These are phyloP conservation scores for Pangasianodon hypophthalmus DNA, from an alignment of 2,113 vertebrate species.

Conservation along the genomic window DNA sequence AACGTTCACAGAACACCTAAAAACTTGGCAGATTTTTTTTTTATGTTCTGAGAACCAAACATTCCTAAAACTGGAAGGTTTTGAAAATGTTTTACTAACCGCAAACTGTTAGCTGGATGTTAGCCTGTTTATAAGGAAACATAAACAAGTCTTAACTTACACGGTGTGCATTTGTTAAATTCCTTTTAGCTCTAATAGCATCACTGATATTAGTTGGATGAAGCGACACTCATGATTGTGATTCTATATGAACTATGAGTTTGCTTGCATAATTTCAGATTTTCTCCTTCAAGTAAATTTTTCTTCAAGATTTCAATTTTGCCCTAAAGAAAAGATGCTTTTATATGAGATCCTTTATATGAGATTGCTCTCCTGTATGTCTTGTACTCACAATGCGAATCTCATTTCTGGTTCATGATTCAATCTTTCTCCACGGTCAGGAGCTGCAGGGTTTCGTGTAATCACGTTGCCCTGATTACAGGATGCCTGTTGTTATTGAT, in stretches of 20 bases:
- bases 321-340: background rate
- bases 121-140: background rate
- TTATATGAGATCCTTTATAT: background rate
- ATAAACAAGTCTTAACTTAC: background rate
- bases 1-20: background rate
- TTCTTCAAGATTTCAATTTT: background rate
- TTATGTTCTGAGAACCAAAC: background rate
- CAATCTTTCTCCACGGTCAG: constrained; percentile 18
- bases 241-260: background rate
- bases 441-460: constrained; percentile 36
- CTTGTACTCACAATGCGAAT: background rate
- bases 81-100: background rate
- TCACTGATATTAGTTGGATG: background rate
- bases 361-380: background rate
- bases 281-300: background rate
- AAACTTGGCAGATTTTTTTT: background rate
- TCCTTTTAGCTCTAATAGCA: background rate
- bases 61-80: background rate
- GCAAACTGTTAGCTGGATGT: background rate
- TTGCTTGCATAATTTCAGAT: background rate
- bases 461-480: constrained; percentile 43
- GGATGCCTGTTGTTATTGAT: constrained; percentile 52
- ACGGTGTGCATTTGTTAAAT: background rate
- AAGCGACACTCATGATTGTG: background rate
- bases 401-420: constrained; percentile 26